Percentiles rank a stretch among this genome's conserved stretches.
phyloP scores from a whole-genome alignment of 1,140 invertebrate genomes.

The Drosophila mojavensis region DNA sequence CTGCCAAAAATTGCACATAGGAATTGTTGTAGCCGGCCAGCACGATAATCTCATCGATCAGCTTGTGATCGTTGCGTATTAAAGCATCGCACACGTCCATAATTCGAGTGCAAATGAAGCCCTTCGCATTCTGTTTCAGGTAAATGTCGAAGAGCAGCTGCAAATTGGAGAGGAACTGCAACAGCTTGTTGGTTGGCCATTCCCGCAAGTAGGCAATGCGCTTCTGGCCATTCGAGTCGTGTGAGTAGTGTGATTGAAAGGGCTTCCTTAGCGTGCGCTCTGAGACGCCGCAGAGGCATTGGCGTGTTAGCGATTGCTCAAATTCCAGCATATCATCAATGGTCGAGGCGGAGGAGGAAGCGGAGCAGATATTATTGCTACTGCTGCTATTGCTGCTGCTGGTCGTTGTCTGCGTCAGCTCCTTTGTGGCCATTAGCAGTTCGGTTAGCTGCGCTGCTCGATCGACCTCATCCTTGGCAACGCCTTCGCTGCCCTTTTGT shows the following conservation, averaged over 20 bases:
- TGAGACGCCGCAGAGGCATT: constrained; percentile 91
- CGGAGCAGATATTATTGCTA: constrained; percentile 46
- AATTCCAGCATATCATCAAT: constrained; percentile 83
- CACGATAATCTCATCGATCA: constrained; percentile 93
- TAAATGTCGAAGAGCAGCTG: constrained; percentile 93
- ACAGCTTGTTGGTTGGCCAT: constrained; percentile 89
- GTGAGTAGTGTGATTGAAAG: constrained; percentile 87
- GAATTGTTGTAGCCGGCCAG: constrained; percentile 90
- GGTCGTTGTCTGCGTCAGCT: constrained; percentile 5
- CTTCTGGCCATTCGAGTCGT: constrained; percentile 84
- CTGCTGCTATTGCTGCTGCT: constrained; percentile 16
- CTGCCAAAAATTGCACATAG: constrained; percentile 91
- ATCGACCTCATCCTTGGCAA: constrained; percentile 69
- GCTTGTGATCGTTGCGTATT: constrained; percentile 91
- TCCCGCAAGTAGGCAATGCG: constrained; percentile 86
- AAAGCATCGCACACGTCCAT: constrained; percentile 91
- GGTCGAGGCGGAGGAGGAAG: constrained; percentile 38
- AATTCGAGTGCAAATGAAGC: constrained; percentile 91
- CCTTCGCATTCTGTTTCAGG: constrained; percentile 91
- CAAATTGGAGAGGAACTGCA: constrained; percentile 92
- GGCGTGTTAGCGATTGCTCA: constrained; percentile 88
- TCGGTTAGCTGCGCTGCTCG: constrained; percentile 68
- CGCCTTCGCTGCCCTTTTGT: constrained; percentile 43
- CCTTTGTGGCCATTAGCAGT: constrained; percentile 42
- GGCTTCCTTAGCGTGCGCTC: constrained; percentile 88